phyloP scores from a whole-genome alignment of 35 echinoderm and acorn worm species.

The Lytechinus variegatus region DNA sequence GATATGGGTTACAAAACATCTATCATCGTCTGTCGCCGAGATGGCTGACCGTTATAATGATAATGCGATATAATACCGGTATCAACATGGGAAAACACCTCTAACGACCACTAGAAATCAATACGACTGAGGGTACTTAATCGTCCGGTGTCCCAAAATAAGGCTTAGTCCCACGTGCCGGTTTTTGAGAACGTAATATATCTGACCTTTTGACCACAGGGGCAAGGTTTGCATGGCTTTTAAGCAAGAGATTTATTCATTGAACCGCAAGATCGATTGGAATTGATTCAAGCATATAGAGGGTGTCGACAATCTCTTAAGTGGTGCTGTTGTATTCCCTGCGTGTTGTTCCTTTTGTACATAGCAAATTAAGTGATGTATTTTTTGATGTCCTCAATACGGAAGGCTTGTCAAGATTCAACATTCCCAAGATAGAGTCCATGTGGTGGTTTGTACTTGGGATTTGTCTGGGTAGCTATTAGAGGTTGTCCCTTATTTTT shows the following conservation, averaged over 20 bases:
- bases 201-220: not conserved
- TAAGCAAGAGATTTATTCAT: constrained; percentile 6
- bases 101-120: not conserved
- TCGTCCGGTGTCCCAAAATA: not conserved
- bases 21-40: not conserved
- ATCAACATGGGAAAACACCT: not conserved
- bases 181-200: not conserved
- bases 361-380: not conserved
- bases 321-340: not conserved
- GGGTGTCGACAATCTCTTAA: not conserved
- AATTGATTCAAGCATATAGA: not conserved
- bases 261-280: not conserved
- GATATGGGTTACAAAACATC: not conserved
- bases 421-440: no score
- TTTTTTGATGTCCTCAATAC: no score
- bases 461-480: no score
- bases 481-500: no score
- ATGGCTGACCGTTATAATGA: not conserved
- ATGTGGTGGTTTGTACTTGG: no score
- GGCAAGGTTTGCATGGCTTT: not conserved
- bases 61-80: not conserved
- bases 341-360: not conserved
- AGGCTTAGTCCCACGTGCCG: not conserved
- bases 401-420: no score
- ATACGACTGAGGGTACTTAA: not conserved